Evolutionary conservation across 2,797 vertebrate species (phyloP), one percentile per base, ranked within the genome.

Genomic region (Synanceia verrucosa): DNA sequence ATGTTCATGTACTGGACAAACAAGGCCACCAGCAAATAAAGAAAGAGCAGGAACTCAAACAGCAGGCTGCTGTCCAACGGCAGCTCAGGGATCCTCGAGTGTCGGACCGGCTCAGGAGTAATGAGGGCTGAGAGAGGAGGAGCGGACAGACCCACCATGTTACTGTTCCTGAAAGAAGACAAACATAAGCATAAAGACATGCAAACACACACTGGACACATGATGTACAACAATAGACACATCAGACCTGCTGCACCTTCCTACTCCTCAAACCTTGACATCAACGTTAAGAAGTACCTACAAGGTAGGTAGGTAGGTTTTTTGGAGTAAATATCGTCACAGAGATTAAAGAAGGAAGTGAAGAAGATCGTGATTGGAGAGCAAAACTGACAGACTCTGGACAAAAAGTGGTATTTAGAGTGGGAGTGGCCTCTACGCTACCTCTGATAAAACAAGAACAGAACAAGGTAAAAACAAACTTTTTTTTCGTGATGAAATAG

Each of bases 1-100:
- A 99, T 99, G 93, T 99, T 99, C 72, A 99, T 98, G 86, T 99
- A 99, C 82, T 99, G 98, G 88, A 98, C 97, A 75, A 99, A 98
- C 73, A 99, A 94, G 31, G 98, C 97, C 90, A 99, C 96, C 90
- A 99, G 91, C 76, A 99, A 86, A 83, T 99, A 99, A 41, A 98
- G 95, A 87, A 99, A 99, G 87, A 99, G 98, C 55, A 99, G 95
- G 89, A 98, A 95, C 88, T 99, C 98, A 84, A 99, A 99, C 81
- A 99, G 94, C 51, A 99, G 93, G 72, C 95, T 95, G 86, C 97
- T 95, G 90, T 99, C 98, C 91, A 97, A 83, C 0, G 98, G 97
- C 79, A 99, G 95, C 39, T 98, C 95, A 1, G 98, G 98, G 88
- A 99, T 98, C 79, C 95, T 94, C 39, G 96, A 97, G 94, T 99